Percentiles rank a stretch among this genome's conserved stretches.
These are phyloP conservation scores for Drosophila mimica DNA, from an alignment of 2,888 invertebrate species.

Conservation along the genomic window DNA sequence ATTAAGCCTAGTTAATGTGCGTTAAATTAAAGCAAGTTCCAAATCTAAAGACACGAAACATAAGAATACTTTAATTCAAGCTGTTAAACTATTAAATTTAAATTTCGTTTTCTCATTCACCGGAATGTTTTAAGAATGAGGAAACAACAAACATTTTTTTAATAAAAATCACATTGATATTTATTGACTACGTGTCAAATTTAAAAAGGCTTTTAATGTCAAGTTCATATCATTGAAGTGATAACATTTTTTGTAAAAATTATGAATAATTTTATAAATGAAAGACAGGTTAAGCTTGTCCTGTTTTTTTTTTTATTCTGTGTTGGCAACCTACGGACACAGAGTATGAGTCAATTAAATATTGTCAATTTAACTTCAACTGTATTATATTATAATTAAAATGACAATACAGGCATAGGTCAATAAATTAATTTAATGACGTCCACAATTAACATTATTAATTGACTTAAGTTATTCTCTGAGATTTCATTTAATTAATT, in stretches of 20 bases:
- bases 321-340: neutral
- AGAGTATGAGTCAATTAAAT: neutral
- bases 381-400: neutral
- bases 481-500: neutral
- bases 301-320: neutral
- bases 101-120: neutral
- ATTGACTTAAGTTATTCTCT: neutral
- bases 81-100: neutral
- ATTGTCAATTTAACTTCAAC: neutral
- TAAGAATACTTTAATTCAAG: neutral
- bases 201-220: neutral
- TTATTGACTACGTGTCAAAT: neutral
- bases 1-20: slow-evolving; percentile 22
- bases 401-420: fast-evolving
- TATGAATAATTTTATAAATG: neutral
- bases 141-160: neutral
- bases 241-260: neutral
- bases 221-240: neutral
- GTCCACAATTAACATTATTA: neutral
- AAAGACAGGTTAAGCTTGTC: neutral
- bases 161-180: neutral
- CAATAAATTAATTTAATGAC: neutral
- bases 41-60: neutral
- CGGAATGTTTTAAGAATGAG: neutral
- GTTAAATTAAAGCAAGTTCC: neutral